Percentiles rank a stretch among this genome's conserved stretches.
Conservation (phyloP, 1,140 invertebrate species). For the Bombus pascuorum region DNA sequence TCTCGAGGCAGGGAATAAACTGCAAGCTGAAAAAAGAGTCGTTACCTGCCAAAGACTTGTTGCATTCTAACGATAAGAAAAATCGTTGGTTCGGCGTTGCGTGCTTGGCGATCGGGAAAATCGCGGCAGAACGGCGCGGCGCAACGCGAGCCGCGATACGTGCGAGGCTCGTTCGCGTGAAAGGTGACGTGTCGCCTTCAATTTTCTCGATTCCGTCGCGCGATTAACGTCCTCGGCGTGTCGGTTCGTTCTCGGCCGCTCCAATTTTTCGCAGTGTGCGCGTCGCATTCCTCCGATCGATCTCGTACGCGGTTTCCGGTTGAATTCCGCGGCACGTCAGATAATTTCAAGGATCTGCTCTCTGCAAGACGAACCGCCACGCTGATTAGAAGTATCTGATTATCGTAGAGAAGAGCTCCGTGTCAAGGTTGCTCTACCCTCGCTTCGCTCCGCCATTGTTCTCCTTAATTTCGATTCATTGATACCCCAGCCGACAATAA, state of each 20-base stretch:
- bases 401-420: background rate
- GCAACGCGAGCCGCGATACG: background rate
- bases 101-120: slow-evolving; percentile 5
- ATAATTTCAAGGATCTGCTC: slow-evolving; percentile 27
- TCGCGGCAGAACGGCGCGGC: background rate
- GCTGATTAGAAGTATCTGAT: slow-evolving; percentile 43
- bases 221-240: slow-evolving; percentile 15
- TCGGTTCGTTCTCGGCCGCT: background rate
- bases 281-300: slow-evolving; percentile 15
- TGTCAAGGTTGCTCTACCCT: slow-evolving; percentile 4
- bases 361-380: background rate
- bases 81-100: background rate
- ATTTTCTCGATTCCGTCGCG: slow-evolving; percentile 26
- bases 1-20: background rate
- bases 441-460: background rate
- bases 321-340: slow-evolving; percentile 22
- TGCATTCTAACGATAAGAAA: slow-evolving; percentile 19
- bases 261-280: slow-evolving; percentile 24
- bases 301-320: slow-evolving; percentile 9
- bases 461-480: slow-evolving; percentile 11
- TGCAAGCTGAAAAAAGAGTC: too few relatives aligned
- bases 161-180: slow-evolving; percentile 7
- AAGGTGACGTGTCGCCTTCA: slow-evolving; percentile 21
- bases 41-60: background rate
- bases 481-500: background rate